phyloP scores from a whole-genome alignment of 1,140 invertebrate species.

The Pseudoatta argentina region DNA sequence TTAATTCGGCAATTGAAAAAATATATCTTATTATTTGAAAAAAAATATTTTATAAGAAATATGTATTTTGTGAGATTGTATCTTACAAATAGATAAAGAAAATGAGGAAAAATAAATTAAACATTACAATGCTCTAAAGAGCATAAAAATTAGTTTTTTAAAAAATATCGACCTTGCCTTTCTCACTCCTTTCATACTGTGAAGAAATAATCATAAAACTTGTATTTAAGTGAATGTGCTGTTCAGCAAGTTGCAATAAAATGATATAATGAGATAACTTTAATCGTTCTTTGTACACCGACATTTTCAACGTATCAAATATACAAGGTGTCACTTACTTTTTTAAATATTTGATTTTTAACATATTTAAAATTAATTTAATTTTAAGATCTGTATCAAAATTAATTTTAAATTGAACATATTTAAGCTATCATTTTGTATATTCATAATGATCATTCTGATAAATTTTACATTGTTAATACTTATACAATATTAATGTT shows the following conservation, averaged over 20 bases:
- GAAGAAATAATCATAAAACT: not conserved
- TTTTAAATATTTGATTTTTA: not conserved
- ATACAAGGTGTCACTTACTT: not conserved
- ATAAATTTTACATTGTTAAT: not conserved
- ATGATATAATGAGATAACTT: not conserved
- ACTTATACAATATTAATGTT: not conserved
- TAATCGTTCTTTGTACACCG: not conserved
- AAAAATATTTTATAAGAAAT: not conserved
- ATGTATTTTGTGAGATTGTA: not conserved
- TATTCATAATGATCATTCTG: not conserved
- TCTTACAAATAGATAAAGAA: not conserved
- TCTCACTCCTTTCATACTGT: not conserved
- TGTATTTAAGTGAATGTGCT: slow-evolving; percentile 3
- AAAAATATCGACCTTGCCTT: not conserved
- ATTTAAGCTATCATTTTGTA: not conserved
- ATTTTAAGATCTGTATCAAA: not conserved
- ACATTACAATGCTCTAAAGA: not conserved
- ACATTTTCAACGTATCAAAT: slow-evolving; percentile 12
- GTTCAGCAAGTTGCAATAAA: slow-evolving; percentile 20
- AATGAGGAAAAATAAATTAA: not conserved
- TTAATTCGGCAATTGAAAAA: not conserved
- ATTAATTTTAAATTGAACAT: not conserved
- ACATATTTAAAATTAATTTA: not conserved
- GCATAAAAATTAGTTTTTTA: slow-evolving; percentile 4
- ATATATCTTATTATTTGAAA: not conserved